Evolutionary conservation across 1,140 invertebrate species (phyloP).

Genomic region (Limonius californicus): DNA sequence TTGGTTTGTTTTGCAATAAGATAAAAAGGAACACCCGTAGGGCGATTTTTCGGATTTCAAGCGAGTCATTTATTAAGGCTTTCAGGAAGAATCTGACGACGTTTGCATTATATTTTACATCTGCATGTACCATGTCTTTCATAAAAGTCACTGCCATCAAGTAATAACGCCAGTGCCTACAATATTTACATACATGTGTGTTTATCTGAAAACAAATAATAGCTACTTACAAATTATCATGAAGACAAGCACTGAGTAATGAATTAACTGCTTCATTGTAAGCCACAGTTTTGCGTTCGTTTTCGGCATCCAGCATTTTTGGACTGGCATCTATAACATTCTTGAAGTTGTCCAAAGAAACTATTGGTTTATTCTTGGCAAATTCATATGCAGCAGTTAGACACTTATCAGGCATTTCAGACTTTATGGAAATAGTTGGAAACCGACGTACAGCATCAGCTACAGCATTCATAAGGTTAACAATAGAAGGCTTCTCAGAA

Average conservation of each 20-base stretch:
- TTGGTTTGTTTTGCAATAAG: conserved; percentile 73
- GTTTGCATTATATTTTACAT: conserved; percentile 59
- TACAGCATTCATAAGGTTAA: conserved; percentile 65
- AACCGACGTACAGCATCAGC: conserved; percentile 52
- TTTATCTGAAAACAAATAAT: too few species aligned
- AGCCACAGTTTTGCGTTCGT: conserved; percentile 49
- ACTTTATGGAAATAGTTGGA: conserved; percentile 56
- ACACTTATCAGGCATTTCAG: conserved; percentile 54
- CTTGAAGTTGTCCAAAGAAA: conserved; percentile 40
- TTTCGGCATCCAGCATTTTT: conserved; percentile 45
- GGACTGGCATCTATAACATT: conserved; percentile 48
- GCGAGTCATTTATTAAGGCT: conserved; percentile 70
- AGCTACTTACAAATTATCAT: conserved; percentile 70
- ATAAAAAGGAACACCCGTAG: conserved; percentile 60
- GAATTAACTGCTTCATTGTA: conserved; percentile 62
- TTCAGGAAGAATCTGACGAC: conserved; percentile 66
- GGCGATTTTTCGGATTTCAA: conserved; percentile 71
- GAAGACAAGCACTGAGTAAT: conserved; percentile 60
- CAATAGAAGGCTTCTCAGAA: conserved; percentile 77
- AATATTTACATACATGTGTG: too few species aligned
- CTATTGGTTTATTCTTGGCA: conserved; percentile 43
- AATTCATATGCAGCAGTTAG: conserved; percentile 51
- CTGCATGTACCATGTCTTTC: conserved; percentile 64
- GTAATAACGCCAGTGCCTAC: conserved; percentile 76
- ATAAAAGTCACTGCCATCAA: conserved; percentile 72